These are phyloP conservation scores for Stratiomys singularior DNA, from an alignment of 2,888 invertebrate species.

Conservation along the genomic window DNA sequence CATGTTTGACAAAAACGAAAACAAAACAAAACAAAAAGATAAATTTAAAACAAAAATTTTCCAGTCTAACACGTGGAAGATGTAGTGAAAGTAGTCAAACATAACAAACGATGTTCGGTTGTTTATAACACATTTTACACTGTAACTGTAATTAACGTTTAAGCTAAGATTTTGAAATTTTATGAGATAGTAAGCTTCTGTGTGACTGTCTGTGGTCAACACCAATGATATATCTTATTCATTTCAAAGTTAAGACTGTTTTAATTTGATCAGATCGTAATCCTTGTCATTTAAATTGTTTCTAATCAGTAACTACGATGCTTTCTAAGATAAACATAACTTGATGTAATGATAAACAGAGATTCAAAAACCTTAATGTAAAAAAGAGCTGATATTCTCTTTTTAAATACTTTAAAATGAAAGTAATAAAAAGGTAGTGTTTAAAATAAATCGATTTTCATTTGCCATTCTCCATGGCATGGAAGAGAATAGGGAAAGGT, in stretches of 20 bases:
- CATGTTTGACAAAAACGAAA: not conserved
- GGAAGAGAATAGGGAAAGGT: too few species aligned
- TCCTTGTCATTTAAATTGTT: not conserved
- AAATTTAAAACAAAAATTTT: not conserved
- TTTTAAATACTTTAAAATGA: not conserved
- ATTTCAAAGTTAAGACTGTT: slow-evolving; percentile 7
- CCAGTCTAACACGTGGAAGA: not conserved
- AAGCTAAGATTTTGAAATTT: slow-evolving; percentile 7
- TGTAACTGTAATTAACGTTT: not conserved
- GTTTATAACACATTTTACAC: not conserved
- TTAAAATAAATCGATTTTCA: too few species aligned
- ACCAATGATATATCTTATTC: not conserved
- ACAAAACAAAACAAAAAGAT: not conserved
- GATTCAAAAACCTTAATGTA: not conserved
- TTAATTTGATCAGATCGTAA: not conserved
- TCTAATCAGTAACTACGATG: not conserved
- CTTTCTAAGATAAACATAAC: slow-evolving; percentile 8
- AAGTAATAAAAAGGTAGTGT: not conserved
- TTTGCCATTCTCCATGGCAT: too few species aligned
- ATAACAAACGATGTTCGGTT: not conserved
- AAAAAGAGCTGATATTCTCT: not conserved
- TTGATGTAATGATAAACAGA: not conserved
- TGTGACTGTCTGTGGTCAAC: too few species aligned
- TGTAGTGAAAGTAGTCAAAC: not conserved
- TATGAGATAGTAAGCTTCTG: not conserved